phyloP scores from a whole-genome alignment of 2,113 vertebrate species.

The Clarias batrachus region DNA sequence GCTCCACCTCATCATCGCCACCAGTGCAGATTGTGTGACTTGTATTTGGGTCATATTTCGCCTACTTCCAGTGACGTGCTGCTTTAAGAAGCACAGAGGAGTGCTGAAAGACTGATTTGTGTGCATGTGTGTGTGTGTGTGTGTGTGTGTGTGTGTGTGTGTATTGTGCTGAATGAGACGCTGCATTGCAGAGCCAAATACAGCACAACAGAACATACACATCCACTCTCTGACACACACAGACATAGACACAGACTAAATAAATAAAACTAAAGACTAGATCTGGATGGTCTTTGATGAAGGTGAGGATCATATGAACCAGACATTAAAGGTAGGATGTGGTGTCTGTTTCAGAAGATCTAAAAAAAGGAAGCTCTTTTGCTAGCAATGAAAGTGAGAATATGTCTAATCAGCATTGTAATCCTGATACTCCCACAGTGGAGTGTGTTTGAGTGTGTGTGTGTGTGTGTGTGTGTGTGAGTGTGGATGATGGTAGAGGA shows the following conservation, averaged over 20 bases:
- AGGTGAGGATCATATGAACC: background rate
- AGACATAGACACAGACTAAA: background rate
- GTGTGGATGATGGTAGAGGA: background rate
- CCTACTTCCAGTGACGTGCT: constrained; percentile 12
- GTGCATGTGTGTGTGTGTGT: background rate
- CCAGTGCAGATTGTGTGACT: constrained; percentile 7
- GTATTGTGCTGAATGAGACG: constrained; percentile 27
- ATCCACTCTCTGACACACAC: background rate
- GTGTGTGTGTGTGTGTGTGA: background rate
- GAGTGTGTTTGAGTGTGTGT: background rate
- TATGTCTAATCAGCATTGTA: background rate
- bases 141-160: background rate
- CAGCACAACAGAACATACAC: constrained; percentile 5
- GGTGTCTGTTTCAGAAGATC: constrained; percentile 5
- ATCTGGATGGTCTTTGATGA: background rate
- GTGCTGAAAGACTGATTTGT: constrained; percentile 42
- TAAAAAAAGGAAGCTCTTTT: background rate
- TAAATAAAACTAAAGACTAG: background rate
- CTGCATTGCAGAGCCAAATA: constrained; percentile 26
- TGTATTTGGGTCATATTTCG: constrained; percentile 44
- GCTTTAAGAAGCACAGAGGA: constrained; percentile 38
- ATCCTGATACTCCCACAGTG: constrained; percentile 3
- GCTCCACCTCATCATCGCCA: background rate
- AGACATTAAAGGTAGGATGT: background rate
- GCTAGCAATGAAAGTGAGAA: background rate